Base-by-base conservation (phyloP, 2,888 invertebrate genomes). In the Lottia scabra region DNA sequence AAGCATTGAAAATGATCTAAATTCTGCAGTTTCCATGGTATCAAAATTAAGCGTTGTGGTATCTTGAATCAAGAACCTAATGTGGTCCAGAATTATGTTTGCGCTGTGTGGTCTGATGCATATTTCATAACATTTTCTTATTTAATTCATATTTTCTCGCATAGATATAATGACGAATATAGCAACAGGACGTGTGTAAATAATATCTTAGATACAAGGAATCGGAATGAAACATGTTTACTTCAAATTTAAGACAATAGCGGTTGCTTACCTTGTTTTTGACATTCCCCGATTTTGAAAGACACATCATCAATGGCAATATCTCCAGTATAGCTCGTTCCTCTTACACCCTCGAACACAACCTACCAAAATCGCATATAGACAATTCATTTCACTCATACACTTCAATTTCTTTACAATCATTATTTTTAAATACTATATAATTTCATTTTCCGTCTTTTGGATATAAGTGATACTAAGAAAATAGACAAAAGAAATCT, bases 301-400 rank as follows among this genome's bases (percentile, higher is more conserved):
- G 74, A 72, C 10, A 85, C 79, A 77, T 87, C 87, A 76, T 87
- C 87, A 65, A 87, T 73, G 23, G 85, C 87, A 46, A 87, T 85
- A 70, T 87, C 87, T 48, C 85, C 85, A 27, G 65, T 75, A 78
- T 76, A 81, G 70, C 84, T 81, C 65, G 75, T 77, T 45, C 87
- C 87, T 72, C 84, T 73, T 4, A 86, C 75, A n/a, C 84, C 86
- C 74, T 87, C 86, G 80, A 88, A 84, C 23, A 85, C 79, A 43
- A 87, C 71, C 85, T 86, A 78, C 19, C 75, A 72, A 69, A 23
- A 48, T 5, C 1, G 38, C 5, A 38, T 10, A 38, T 8, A 6
- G 5, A 8, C 8, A 38, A n/a, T n/a, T n/a, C 6, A 30, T 30
- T 30, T 30, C 6, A 30, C 4, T 6, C 30, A 30, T 30, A 30